Base-by-base conservation (phyloP, 2,888 invertebrate genomes). In the Ectemnius lituratus region DNA sequence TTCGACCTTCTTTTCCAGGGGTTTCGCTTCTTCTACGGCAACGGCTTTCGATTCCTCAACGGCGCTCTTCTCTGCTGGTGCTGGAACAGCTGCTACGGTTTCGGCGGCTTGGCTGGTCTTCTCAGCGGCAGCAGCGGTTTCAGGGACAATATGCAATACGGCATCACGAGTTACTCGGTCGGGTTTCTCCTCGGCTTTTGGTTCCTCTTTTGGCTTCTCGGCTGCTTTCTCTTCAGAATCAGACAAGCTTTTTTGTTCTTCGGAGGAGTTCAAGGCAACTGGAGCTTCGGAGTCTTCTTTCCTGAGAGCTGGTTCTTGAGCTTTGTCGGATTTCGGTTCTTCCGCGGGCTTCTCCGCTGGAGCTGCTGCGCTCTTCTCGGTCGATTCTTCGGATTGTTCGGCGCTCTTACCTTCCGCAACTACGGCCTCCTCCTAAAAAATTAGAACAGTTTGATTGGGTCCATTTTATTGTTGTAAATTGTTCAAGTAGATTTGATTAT, bases 101-200 rank as follows among this genome's bases (percentile, higher is more conserved):
- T 71, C 77, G 5, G 65, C 52, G 2, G 66, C 28, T 16, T 66
- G 61, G 16, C 13, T 28, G 4, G 63, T 27, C 37, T 67, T 62
- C 2, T 73, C 81, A 20, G 20, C 81, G 28, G 20, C 46, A 0
- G 62, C 75, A 13, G 64, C 67, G 5, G 58, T 65, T 18, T 62
- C 76, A 0, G 78, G 79, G 0, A 61, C 67, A 3, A 83, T 80
- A 65, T 87, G 86, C 61, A 23, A 23, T 3, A 88, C 88, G 28
- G 88, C 85, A 13, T 88, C 87, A 13, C 88, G 87, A 16, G 88
- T 88, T 20, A 88, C 88, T 13, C 89, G 87, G 67, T 89, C 88
- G 14, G 84, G 84, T 27, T 87, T 87, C 37, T 86, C 87, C 13
- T 83, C 83, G 45, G 91, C 86, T 76, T 92, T 80, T 61, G 86